These are phyloP conservation scores for Ormyrus pomaceus DNA, from an alignment of 2,888 invertebrate species.

Conservation along the genomic window DNA sequence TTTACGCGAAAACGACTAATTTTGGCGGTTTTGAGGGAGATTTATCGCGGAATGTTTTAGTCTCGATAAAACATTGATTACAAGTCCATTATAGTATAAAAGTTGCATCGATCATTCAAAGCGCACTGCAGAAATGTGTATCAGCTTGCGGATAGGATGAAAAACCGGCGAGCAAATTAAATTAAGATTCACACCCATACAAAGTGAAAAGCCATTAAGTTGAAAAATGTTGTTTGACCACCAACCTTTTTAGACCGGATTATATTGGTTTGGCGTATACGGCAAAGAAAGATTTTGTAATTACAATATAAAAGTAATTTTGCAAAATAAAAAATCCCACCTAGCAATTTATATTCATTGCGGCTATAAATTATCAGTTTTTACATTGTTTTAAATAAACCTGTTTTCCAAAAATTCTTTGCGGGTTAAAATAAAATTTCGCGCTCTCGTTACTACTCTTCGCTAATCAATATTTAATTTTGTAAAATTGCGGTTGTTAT, in stretches of 20 bases:
- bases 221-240: no score
- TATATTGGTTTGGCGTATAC: not conserved
- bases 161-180: no score
- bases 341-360: conserved; percentile 46
- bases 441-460: not conserved
- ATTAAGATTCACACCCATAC: no score
- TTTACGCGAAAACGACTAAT: no score
- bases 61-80: no score
- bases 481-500: conserved; percentile 11
- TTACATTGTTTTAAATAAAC: not conserved
- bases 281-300: conserved; percentile 16
- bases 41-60: no score
- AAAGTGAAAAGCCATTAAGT: no score
- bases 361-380: conserved; percentile 41
- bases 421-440: conserved; percentile 37
- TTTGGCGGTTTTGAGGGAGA: no score
- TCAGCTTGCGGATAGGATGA: no score
- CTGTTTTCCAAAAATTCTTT: conserved; percentile 8
- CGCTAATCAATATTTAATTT: conserved; percentile 31
- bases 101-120: not conserved
- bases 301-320: conserved; percentile 27
- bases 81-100: no score
- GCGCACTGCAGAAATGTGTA: no score
- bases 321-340: conserved; percentile 21
- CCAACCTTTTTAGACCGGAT: not conserved